Evolutionary conservation across 2,888 invertebrate species (phyloP), one percentile per base, ranked within the genome.

Genomic region (Cataglyphis cursor): DNA sequence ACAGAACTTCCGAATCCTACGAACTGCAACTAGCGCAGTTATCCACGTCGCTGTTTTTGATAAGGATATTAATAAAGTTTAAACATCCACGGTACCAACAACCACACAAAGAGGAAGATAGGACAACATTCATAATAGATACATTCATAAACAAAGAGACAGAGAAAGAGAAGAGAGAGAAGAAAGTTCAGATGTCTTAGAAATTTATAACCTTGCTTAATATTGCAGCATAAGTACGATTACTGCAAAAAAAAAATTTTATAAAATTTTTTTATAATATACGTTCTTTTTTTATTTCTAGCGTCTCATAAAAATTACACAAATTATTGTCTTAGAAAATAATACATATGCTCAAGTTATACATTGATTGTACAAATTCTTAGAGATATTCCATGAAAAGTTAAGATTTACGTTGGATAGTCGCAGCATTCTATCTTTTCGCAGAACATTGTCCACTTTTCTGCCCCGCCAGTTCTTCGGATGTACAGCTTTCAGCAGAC

Each of bases 31-130:
- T 90, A 92, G 88, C 88, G 85, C 88, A 91, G 90, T 92, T 92
- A 88, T 88, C 88, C 85, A 82, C 87, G 86, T 87, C 83, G 88
- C 89, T 90, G 91, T 91, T 93, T 94, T 93, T 93, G 93, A 93
- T 93, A 93, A 93, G 93, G 92, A 92, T 91, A 94, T 93, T 93
- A 93, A 93, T 94, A 94, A 93, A 93, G 90, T 93, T 93, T 88
- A 88, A 88, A 78, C 87, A 78, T 84, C 85, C 83, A 68, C 44
- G 78, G 64, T 72, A 81, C 75, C 81, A 75, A 74, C 64, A 72
- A 41, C 31, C 35, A 41, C 64, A 62, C 59, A 57, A 59, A 64
- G 66, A 64, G 57, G 3, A 15, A 51, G 31, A 65, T 75, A 65
- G 51, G 59, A 48, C 51, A 66, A 75, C 41, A 41, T 41, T 41